Evolutionary conservation across 2,113 vertebrate species (phyloP).

Genomic region (Alectura lathami): DNA sequence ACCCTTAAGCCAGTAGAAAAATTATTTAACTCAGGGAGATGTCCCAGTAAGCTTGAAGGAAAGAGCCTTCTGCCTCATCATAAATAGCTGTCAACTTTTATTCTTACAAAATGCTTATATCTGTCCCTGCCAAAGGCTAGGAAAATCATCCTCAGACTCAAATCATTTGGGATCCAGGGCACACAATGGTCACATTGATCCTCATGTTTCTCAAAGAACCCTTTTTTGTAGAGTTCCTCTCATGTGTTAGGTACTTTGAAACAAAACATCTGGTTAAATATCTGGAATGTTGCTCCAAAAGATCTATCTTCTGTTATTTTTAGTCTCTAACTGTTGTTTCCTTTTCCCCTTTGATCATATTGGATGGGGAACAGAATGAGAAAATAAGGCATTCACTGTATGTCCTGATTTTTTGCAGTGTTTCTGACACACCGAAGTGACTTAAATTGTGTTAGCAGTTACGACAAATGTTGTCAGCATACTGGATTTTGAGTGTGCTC

Average conservation of each 20-base stretch:
- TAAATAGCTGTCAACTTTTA: not conserved
- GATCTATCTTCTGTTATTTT: not conserved
- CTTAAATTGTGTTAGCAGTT: not conserved
- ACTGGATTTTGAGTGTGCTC: rapidly evolving
- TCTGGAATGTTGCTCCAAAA: not conserved
- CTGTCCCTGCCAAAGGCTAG: not conserved
- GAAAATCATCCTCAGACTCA: not conserved
- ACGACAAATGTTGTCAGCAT: not conserved
- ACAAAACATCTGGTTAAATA: not conserved
- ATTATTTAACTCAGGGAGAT: not conserved
- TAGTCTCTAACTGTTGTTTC: not conserved
- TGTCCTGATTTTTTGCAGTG: not conserved
- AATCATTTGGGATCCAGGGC: not conserved
- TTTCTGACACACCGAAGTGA: not conserved
- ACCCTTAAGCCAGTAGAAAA: not conserved
- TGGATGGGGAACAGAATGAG: not conserved
- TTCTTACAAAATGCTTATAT: not conserved
- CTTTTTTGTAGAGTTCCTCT: not conserved
- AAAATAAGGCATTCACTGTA: not conserved
- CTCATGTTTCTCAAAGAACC: not conserved
- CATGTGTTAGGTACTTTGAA: not conserved
- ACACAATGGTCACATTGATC: rapidly evolving
- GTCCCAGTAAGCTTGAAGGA: not conserved
- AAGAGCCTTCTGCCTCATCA: not conserved
- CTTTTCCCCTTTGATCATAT: not conserved